Evolutionary conservation across 2,113 vertebrate genomes (phyloP).

Genomic region (Poicephalus gulielmi): DNA sequence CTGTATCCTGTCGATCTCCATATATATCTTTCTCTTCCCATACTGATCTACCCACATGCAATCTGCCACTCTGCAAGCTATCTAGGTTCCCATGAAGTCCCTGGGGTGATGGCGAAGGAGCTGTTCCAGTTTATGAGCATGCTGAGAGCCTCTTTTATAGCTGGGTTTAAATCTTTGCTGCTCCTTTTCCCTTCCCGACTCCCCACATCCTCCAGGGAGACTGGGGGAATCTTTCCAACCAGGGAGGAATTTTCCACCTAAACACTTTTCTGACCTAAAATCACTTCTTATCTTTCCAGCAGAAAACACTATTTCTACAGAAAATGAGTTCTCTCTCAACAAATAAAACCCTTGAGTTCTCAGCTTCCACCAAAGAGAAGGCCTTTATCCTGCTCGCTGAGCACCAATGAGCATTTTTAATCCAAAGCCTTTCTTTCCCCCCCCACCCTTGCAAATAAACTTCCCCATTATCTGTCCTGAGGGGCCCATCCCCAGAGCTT

Average conservation of each 20-base stretch:
- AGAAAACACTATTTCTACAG: neutral
- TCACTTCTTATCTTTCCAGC: conserved; percentile 15
- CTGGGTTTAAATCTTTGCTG: neutral
- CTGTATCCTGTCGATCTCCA: neutral
- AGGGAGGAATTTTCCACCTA: conserved; percentile 50
- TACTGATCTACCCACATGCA: conserved; percentile 44
- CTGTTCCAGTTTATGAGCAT: neutral
- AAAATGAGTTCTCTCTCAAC: neutral
- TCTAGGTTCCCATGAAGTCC: neutral
- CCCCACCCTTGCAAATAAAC: neutral
- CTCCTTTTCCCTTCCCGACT: neutral
- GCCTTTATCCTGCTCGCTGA: neutral
- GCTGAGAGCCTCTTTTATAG: neutral
- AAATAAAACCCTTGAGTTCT: neutral
- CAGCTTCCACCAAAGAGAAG: neutral
- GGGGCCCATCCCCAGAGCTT: neutral
- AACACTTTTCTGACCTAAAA: conserved; percentile 34
- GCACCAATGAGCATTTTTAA: neutral
- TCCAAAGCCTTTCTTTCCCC: neutral
- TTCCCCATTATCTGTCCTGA: neutral
- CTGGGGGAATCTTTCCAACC: neutral
- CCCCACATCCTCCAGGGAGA: neutral
- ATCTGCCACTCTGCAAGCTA: neutral
- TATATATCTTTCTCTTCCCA: neutral
- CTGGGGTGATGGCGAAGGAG: neutral